phyloP scores from a whole-genome alignment of 2,888 invertebrate genomes.

The Salticus scenicus region DNA sequence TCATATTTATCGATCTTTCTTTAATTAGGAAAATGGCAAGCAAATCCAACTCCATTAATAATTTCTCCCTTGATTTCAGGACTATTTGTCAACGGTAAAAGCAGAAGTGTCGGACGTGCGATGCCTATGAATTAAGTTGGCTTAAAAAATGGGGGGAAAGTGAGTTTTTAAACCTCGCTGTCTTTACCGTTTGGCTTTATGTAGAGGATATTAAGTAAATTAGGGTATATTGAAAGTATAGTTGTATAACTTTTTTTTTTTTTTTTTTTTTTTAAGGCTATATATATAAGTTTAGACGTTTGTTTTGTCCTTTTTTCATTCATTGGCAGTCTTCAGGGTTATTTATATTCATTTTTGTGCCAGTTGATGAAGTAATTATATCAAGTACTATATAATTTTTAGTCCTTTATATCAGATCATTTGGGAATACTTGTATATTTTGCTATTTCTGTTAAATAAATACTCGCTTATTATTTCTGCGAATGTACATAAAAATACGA shows the following conservation, averaged over 20 bases:
- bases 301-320: too few relatives aligned
- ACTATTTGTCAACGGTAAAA: slow-evolving; percentile 42
- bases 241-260: neutral
- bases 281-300: too few relatives aligned
- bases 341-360: too few relatives aligned
- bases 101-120: slow-evolving; percentile 36
- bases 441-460: too few relatives aligned
- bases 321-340: too few relatives aligned
- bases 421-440: too few relatives aligned
- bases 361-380: too few relatives aligned
- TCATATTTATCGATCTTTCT: slow-evolving; percentile 61
- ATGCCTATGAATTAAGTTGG: neutral
- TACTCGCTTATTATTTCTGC: too few relatives aligned
- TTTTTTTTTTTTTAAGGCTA: too few relatives aligned
- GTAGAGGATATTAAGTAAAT: neutral
- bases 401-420: too few relatives aligned
- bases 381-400: too few relatives aligned
- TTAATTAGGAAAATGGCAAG: slow-evolving; percentile 69
- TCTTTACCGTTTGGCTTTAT: slow-evolving; percentile 8
- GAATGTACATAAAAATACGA: too few relatives aligned
- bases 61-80: slow-evolving; percentile 38
- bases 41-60: slow-evolving; percentile 66
- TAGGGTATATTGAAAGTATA: neutral
- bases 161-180: neutral
- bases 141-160: neutral